Percentiles rank a stretch among this genome's conserved stretches.
These are phyloP conservation scores for Aythya baeri DNA, from an alignment of 2,113 vertebrate genomes.

Conservation along the genomic window DNA sequence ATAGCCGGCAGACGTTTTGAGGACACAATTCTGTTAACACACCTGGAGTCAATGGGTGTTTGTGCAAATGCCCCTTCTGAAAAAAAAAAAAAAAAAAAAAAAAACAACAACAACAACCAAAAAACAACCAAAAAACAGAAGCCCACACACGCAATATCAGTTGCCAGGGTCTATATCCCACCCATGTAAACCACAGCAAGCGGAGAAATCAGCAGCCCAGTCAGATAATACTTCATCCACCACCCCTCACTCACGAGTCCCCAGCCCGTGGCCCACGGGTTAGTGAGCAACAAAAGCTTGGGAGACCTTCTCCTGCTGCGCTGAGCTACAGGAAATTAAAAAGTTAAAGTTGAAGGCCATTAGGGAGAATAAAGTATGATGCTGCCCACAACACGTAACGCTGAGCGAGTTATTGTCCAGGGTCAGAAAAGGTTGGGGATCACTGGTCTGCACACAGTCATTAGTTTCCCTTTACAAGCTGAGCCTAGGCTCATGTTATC, in stretches of 20 bases:
- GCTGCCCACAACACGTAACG: not conserved
- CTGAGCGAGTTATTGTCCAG: not conserved
- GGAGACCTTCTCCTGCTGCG: not conserved
- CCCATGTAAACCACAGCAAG: not conserved
- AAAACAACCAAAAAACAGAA: not conserved
- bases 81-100: not conserved
- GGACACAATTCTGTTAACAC: not conserved
- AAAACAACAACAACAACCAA: too few relatives aligned
- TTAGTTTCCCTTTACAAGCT: not conserved
- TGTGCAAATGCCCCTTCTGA: rapidly evolving
- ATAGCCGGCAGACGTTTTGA: not conserved
- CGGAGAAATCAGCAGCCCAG: not conserved
- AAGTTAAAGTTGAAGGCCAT: not conserved
- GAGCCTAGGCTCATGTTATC: not conserved
- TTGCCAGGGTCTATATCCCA: not conserved
- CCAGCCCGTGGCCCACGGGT: rapidly evolving
- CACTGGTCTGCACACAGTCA: not conserved
- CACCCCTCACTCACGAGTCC: not conserved
- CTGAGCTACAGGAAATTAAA: constrained; percentile 45
- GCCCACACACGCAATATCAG: rapidly evolving
- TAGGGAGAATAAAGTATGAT: not conserved
- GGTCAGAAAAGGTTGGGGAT: not conserved
- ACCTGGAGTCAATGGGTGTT: not conserved
- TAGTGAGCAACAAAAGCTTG: not conserved
- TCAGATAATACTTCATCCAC: not conserved